These are phyloP conservation scores for Rutilus rutilus DNA, from an alignment of 2,113 vertebrate species.

Conservation along the genomic window DNA sequence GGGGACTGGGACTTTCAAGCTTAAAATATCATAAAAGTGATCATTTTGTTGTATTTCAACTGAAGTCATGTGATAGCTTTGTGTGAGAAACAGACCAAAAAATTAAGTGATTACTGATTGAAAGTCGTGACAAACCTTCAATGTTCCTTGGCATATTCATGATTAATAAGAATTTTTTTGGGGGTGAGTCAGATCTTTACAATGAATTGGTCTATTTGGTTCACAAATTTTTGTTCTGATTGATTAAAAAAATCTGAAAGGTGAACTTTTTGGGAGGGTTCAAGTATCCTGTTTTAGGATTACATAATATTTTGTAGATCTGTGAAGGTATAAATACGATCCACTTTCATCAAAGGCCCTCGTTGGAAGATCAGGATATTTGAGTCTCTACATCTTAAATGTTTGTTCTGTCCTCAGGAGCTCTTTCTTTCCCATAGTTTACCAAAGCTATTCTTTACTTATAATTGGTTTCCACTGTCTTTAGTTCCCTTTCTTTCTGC, in stretches of 20 bases:
- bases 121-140: neutral
- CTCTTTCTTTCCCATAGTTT: conserved; percentile 4
- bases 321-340: neutral
- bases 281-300: neutral
- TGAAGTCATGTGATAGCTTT: neutral
- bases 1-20: neutral
- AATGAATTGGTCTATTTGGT: neutral
- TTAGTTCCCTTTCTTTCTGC: neutral
- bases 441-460: conserved; percentile 29
- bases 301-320: neutral
- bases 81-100: neutral
- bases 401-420: neutral
- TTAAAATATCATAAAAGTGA: neutral
- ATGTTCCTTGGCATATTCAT: neutral
- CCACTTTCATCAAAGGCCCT: neutral
- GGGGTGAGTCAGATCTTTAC: neutral
- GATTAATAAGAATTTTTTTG: neutral
- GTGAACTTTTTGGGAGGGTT: neutral
- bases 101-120: neutral
- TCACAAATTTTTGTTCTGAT: neutral
- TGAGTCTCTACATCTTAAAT: conserved; percentile 1
- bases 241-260: neutral
- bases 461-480: conserved; percentile 6
- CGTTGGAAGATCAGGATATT: neutral
- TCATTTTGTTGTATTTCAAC: neutral